These are phyloP conservation scores for Drosophila ogumai DNA, from an alignment of 1,140 invertebrate genomes.

Conservation along the genomic window DNA sequence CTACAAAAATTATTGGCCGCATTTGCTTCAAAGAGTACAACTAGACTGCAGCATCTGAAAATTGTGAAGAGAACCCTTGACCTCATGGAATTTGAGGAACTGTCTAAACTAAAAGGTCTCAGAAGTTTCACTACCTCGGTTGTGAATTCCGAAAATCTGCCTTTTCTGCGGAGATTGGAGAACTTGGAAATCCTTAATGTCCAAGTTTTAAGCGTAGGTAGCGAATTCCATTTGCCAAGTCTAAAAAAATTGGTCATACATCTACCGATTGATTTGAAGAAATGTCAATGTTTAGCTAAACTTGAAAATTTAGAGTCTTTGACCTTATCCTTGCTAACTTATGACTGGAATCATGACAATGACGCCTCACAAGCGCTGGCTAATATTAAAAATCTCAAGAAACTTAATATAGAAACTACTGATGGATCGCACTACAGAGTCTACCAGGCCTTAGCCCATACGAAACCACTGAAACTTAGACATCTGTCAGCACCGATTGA, in stretches of 20 bases:
- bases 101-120: background rate
- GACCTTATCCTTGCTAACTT: background rate
- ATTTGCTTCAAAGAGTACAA: background rate
- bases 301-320: slow-evolving; percentile 1
- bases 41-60: background rate
- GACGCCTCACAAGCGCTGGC: background rate
- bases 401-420: background rate
- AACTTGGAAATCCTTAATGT: background rate
- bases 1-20: background rate
- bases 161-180: background rate
- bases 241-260: background rate
- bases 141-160: background rate
- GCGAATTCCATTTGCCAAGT: background rate
- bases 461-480: background rate
- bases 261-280: background rate
- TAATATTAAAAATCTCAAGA: background rate
- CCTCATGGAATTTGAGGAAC: background rate
- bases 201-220: background rate
- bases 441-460: background rate
- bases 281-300: background rate
- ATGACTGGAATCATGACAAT: background rate
- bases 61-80: background rate
- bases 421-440: background rate
- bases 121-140: background rate
- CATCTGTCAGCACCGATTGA: background rate